Evolutionary conservation across 1,140 invertebrate species (phyloP).

Genomic region (Drosophila pruinosa): DNA sequence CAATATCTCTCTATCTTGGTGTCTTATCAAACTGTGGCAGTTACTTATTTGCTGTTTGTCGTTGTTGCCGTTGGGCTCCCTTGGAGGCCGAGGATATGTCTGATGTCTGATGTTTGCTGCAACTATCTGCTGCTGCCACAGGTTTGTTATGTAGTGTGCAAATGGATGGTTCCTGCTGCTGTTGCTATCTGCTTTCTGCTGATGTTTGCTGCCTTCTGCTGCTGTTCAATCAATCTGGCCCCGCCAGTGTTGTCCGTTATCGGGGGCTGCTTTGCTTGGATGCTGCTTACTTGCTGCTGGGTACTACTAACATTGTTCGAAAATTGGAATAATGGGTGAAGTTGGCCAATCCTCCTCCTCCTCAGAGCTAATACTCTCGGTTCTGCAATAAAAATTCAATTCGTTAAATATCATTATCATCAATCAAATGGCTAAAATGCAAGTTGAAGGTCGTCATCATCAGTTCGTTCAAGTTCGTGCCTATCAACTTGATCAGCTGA

Average conservation of each 20-base stretch:
- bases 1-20: not conserved
- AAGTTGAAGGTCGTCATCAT: conserved; percentile 51
- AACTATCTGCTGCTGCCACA: conserved; percentile 10
- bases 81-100: conserved; percentile 24
- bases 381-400: conserved; percentile 82
- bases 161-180: conserved; percentile 29
- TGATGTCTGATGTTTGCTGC: conserved; percentile 9
- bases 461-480: not conserved
- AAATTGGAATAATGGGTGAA: conserved; percentile 85
- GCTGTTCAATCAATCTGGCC: conserved; percentile 47
- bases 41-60: conserved; percentile 6
- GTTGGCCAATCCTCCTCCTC: conserved; percentile 85
- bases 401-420: conserved; percentile 17
- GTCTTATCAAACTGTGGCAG: conserved; percentile 11
- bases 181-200: conserved; percentile 36
- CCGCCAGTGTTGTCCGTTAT: conserved; percentile 11
- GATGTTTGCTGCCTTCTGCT: conserved; percentile 52
- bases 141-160: conserved; percentile 6
- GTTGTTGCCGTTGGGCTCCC: conserved; percentile 3
- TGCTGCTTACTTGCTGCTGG: conserved; percentile 57
- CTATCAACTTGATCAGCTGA: conserved; percentile 27
- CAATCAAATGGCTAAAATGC: conserved; percentile 12
- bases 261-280: conserved; percentile 43
- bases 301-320: conserved; percentile 83
- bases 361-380: conserved; percentile 85